A percentile compares a stretch with the other conserved stretches of the same genome.
These are phyloP conservation scores for Phodopus roborovskii DNA, from an alignment of 2,113 vertebrate genomes.

Conservation along the genomic window DNA sequence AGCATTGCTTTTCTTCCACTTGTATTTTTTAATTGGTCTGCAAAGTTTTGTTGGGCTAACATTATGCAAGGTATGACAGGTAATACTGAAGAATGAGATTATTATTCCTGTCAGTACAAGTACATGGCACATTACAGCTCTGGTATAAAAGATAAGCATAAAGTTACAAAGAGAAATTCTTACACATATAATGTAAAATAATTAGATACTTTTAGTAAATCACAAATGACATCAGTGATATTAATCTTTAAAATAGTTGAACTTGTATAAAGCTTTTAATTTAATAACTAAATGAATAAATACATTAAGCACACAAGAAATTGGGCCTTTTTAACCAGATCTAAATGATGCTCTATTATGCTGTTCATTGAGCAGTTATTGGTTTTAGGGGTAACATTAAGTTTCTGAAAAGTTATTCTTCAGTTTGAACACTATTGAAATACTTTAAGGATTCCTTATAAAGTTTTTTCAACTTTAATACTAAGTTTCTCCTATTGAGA, in stretches of 20 bases:
- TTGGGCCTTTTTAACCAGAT: background rate
- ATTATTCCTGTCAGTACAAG: background rate
- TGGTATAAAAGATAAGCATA: background rate
- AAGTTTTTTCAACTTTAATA: background rate
- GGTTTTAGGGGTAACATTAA: conserved; percentile 2
- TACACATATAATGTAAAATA: conserved; percentile 4
- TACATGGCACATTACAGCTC: background rate
- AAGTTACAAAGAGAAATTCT: background rate
- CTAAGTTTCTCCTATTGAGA: background rate
- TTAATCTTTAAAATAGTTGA: conserved; percentile 45
- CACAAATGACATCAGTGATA: conserved; percentile 9
- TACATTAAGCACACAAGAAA: conserved; percentile 27
- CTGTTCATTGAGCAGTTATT: background rate
- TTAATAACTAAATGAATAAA: conserved; percentile 22
- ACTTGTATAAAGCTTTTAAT: background rate
- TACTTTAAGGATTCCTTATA: background rate
- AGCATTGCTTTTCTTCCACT: background rate
- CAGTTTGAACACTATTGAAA: background rate
- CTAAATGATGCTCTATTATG: background rate
- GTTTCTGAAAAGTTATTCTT: conserved; percentile 4
- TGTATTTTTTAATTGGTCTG: background rate
- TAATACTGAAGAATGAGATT: background rate
- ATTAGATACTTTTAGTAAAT: conserved; percentile 24
- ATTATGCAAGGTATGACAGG: background rate
- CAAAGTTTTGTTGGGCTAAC: conserved; percentile 40